Base-by-base conservation (phyloP, 2,888 invertebrate species). In the Apomyelois bistriatella region DNA sequence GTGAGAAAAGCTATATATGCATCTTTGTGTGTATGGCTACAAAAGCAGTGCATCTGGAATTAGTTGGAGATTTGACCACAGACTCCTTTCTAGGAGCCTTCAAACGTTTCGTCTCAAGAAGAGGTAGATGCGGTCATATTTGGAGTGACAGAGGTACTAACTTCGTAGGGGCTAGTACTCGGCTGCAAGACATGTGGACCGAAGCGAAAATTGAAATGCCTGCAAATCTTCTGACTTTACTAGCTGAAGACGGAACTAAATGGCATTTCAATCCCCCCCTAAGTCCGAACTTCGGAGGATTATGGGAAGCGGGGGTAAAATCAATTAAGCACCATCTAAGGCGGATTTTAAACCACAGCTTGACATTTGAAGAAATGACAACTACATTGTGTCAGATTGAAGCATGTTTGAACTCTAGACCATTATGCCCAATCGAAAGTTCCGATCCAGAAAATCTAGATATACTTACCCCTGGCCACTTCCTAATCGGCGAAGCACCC, bases 281-380 rank as follows among this genome's bases (percentile, higher is more conserved):
- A 41, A 48, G 48, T 28, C 59, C 60, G 7, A 53, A 59, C 28
- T 53, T 57, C 35, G 59, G 58, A 10, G 61, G 61, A 0, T 12
- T 60, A 13, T 63, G 63, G 62, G 60, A 64, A 40, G 58, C 61
- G 60, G 59, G n/a, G 47, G 48, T 60, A 40, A 51, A 56, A 17
- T 58, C 58, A 3, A 43, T 54, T 1, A 62, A 63, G 38, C 38
- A 35, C 16, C 15, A 15, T 40, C n/a, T n/a, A n/a, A n/a, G n/a
- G n/a, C n/a, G n/a, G n/a, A n/a, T n/a, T n/a, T n/a, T n/a, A n/a
- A n/a, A n/a, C n/a, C n/a, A n/a, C n/a, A n/a, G n/a, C n/a, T n/a
- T n/a, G n/a, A n/a, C n/a, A n/a, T n/a, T n/a, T n/a, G n/a, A n/a
- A n/a, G n/a, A n/a, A n/a, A n/a, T n/a, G n/a, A n/a, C n/a, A n/a